Evolutionary conservation across 2,113 vertebrate species (phyloP).

Genomic region (Mesitornis unicolor): DNA sequence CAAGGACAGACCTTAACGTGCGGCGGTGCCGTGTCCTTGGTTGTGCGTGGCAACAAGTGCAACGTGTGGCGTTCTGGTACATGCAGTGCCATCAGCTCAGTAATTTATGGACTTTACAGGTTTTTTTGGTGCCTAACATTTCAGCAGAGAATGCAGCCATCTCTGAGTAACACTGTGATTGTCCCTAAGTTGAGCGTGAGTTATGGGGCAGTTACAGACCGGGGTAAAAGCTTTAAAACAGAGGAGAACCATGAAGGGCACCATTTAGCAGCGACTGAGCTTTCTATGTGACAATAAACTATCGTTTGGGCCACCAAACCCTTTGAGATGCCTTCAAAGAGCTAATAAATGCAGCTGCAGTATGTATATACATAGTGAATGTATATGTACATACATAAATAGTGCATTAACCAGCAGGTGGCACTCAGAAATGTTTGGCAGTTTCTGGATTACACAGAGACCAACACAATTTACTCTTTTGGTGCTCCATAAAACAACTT

Average conservation of each 20-base stretch:
- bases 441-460: not conserved
- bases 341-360: not conserved
- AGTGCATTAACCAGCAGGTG: constrained; percentile 13
- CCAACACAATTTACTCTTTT: not conserved
- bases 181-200: not conserved
- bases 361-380: no score
- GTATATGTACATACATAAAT: not conserved
- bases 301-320: not conserved
- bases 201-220: not conserved
- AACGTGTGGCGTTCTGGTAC: accelerated
- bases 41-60: accelerated
- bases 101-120: accelerated
- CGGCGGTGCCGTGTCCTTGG: accelerated
- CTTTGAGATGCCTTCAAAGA: not conserved
- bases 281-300: not conserved
- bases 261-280: not conserved
- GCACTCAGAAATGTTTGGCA: not conserved
- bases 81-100: accelerated
- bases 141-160: accelerated
- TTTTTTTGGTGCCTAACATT: not conserved
- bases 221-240: not conserved
- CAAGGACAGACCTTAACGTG: accelerated
- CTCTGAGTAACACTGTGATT: not conserved
- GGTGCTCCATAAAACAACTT: not conserved
- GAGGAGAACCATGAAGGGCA: not conserved